Evolutionary conservation across 2,797 vertebrate species (phyloP).

Genomic region (Rhinichthys osculus): DNA sequence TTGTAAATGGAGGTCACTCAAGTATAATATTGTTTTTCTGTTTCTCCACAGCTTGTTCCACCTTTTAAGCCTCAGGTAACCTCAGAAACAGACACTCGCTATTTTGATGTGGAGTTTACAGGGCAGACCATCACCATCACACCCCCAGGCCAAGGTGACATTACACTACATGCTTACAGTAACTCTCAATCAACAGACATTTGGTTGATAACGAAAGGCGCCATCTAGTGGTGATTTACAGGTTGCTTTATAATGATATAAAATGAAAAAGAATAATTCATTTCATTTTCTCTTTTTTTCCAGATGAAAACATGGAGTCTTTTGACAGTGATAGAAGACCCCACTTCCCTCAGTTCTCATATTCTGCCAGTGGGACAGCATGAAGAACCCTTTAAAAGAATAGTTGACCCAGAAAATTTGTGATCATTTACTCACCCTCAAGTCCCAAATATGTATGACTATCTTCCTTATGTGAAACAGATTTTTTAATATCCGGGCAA

Average conservation of each 20-base stretch:
- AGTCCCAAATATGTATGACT: neutral
- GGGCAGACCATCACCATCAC: constrained; percentile 98
- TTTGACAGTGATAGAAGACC: constrained; percentile 94
- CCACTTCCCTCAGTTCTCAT: constrained; percentile 98
- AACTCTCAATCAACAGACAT: neutral
- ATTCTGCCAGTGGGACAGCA: constrained; percentile 93
- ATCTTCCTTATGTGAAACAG: neutral
- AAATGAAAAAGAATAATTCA: neutral
- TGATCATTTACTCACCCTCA: neutral
- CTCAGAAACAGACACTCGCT: constrained; percentile 96
- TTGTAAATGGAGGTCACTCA: neutral
- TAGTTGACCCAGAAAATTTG: neutral
- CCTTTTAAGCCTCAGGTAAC: constrained; percentile 98
- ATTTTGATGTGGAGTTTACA: constrained; percentile 98
- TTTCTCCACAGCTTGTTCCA: constrained; percentile 84
- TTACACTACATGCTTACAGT: neutral
- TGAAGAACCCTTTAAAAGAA: constrained; percentile 17
- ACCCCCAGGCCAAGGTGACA: constrained; percentile 95
- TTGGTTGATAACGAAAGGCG: neutral
- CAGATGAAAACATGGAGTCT: constrained; percentile 96
- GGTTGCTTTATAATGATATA: neutral
- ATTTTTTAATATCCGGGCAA: neutral
- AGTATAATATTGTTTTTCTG: constrained; percentile 62
- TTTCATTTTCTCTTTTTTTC: neutral
- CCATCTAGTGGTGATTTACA: constrained; percentile 23